phyloP scores from a whole-genome alignment of 2,888 invertebrate species.

The Hecatera dysodea region DNA sequence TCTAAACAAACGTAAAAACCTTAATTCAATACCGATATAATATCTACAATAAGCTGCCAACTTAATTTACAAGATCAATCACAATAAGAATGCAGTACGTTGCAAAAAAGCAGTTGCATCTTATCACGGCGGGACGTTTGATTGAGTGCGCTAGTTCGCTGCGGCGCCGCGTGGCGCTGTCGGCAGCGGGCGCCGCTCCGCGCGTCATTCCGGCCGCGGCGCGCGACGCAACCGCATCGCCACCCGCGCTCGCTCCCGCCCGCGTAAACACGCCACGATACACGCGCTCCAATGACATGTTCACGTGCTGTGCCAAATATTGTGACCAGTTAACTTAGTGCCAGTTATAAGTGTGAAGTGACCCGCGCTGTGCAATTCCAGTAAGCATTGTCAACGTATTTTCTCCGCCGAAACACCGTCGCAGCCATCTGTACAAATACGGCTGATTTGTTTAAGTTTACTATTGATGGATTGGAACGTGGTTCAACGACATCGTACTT shows the following conservation, averaged over 20 bases:
- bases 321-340: constrained; percentile 80
- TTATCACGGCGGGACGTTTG: constrained; percentile 79
- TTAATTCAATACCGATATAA: neutral
- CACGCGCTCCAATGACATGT: constrained; percentile 70
- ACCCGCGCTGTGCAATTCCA: constrained; percentile 69
- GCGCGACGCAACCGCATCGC: constrained; percentile 83
- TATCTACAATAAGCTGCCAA: constrained; percentile 35
- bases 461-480: constrained; percentile 86
- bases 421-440: constrained; percentile 84
- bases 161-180: constrained; percentile 74
- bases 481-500: constrained; percentile 80
- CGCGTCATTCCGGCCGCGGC: constrained; percentile 90
- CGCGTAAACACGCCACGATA: constrained; percentile 75
- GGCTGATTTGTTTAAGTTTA: constrained; percentile 83
- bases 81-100: constrained; percentile 69
- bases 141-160: constrained; percentile 79
- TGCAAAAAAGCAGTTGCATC: constrained; percentile 77
- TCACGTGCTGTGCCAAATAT: constrained; percentile 83
- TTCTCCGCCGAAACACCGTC: constrained; percentile 72
- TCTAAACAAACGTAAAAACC: neutral
- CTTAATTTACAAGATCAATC: constrained; percentile 55
- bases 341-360: constrained; percentile 80
- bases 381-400: constrained; percentile 68
- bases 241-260: constrained; percentile 73
- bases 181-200: constrained; percentile 73